Evolutionary conservation across 2,888 invertebrate species (phyloP).

Genomic region (Phymatocera aterrima): DNA sequence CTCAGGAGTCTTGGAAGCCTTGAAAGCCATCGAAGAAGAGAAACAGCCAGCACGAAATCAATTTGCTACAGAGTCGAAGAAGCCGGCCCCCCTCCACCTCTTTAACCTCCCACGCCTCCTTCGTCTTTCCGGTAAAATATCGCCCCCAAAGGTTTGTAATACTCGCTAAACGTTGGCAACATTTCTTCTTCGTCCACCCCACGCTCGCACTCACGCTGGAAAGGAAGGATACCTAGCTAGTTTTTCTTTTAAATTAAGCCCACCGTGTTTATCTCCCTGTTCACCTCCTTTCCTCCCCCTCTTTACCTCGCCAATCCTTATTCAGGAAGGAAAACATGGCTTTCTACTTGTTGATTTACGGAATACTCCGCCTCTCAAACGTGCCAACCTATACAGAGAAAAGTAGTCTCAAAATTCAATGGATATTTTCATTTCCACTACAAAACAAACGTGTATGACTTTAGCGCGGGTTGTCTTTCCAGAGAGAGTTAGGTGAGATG

Average conservation of each 20-base stretch:
- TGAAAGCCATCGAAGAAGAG: conserved; percentile 40
- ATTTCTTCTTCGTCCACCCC: background rate
- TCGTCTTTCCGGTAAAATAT: conserved; percentile 39
- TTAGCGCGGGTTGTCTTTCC: background rate
- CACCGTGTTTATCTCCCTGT: background rate
- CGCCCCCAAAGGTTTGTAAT: conserved; percentile 43
- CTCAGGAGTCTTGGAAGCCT: background rate
- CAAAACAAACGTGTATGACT: background rate
- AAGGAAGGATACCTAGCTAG: background rate
- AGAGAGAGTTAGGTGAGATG: conserved; percentile 1
- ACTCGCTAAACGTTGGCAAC: conserved; percentile 36
- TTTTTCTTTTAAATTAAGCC: conserved; percentile 32
- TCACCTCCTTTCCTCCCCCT: background rate
- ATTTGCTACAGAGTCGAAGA: conserved; percentile 36
- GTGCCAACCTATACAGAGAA: background rate
- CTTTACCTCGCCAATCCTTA: background rate
- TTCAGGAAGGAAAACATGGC: background rate
- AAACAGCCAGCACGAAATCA: conserved; percentile 44
- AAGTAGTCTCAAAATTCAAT: background rate
- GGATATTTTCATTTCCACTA: background rate
- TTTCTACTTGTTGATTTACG: conserved; percentile 30
- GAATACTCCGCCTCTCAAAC: background rate
- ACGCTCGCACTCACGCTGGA: too few species aligned
- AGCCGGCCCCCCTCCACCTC: conserved; percentile 4
- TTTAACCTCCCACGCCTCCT: background rate